phyloP scores from a whole-genome alignment of 2,113 vertebrate genomes.

The Sylvilagus bachmani region DNA sequence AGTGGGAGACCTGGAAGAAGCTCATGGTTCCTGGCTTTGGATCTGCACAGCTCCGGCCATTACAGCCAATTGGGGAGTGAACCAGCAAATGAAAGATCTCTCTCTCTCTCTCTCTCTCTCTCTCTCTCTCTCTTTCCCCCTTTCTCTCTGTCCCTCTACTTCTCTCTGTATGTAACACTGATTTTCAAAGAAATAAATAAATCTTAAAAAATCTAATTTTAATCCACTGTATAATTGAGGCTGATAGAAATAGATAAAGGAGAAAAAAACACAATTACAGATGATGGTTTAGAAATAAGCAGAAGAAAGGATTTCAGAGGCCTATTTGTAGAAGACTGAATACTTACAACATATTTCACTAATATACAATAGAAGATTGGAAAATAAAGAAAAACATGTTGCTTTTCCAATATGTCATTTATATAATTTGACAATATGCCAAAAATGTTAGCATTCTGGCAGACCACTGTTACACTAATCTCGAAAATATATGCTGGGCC shows the following conservation, averaged over 20 bases:
- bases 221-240: neutral
- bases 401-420: conserved; percentile 42
- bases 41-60: too few species aligned
- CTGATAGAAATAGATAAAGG: neutral
- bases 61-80: too few species aligned
- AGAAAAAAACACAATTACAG: neutral
- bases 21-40: too few species aligned
- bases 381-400: conserved; percentile 13
- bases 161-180: too few species aligned
- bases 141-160: too few species aligned
- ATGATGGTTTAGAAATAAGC: neutral
- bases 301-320: neutral
- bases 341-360: neutral
- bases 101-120: too few species aligned
- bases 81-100: too few species aligned
- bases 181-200: too few species aligned
- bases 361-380: neutral
- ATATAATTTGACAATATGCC: conserved; percentile 58
- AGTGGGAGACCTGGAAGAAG: too few species aligned
- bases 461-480: conserved; percentile 62
- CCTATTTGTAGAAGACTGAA: neutral
- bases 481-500: conserved; percentile 57
- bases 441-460: conserved; percentile 56
- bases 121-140: too few species aligned
- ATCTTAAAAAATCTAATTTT: too few species aligned